Base-by-base conservation (phyloP, 53 echinoderm and acorn worm genomes). In the Antedon mediterranea region DNA sequence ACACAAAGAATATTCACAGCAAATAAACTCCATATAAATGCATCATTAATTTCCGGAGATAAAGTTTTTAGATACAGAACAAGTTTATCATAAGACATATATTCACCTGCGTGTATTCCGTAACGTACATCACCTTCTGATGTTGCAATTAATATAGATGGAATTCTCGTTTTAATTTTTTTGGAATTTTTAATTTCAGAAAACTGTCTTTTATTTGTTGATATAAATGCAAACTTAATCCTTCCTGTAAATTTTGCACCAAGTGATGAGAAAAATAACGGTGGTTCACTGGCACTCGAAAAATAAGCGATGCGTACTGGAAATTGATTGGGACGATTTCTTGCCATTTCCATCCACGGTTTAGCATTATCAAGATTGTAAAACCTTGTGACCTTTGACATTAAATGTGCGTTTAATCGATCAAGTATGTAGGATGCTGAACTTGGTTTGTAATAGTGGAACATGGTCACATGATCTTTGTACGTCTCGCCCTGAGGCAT, bases 21-120 rank as follows among this genome's bases (percentile, higher is more conserved):
- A 5, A 83, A 34, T 57, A 97, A 91, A 32, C 89, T 82, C 30
- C 84, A 74, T 75, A 88, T 74, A 76, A 92, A 92, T 32, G 87
- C 79, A 74, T 97, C 97, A 71, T 97, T 97, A 34, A 87, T 86
- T 76, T 97, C 92, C n/a, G 95, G 92, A 71, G 82, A 81, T 31
- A 92, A 74, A 8, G 88, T 89, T 43, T 83, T 81, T 4, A 97
- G 71, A 77, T 86, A 92, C 3, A 92, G 43, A 43, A 89, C 85
- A 78, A 97, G 71, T 7, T 88, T 84, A 13, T 72, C 85, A 27
- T 89, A 84, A 57, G 85, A 92, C 42, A 79, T 77, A 74, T 80
- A 92, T 42, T 92, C 89, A 0, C 92, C 97, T 44, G 75, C 71
- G 30, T 80, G 34, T 5, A 31, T 70, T n/a, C 97, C 92, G 34